phyloP scores from a whole-genome alignment of 2,888 invertebrate species.

The Craniophora ligustri region DNA sequence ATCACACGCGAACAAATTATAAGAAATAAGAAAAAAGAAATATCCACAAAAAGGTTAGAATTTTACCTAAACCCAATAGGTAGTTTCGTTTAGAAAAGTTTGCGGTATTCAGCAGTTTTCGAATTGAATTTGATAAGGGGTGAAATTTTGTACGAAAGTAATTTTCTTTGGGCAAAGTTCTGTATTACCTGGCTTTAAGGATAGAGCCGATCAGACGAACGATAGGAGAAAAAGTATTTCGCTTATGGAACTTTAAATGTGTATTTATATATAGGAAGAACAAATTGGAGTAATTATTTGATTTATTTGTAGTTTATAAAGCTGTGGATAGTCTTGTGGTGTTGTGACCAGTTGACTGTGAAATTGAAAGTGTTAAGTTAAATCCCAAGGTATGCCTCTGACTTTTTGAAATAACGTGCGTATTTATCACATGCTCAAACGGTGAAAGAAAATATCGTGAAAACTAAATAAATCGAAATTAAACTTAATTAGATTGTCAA shows the following conservation, averaged over 20 bases:
- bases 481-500: too few relatives aligned
- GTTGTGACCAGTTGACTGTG: too few relatives aligned
- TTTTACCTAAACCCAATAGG: conserved; percentile 59
- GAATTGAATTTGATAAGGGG: conserved; percentile 73
- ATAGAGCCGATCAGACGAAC: conserved; percentile 60
- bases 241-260: conserved; percentile 40
- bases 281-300: conserved; percentile 41
- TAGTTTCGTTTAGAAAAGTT: conserved; percentile 63
- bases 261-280: conserved; percentile 21
- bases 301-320: conserved; percentile 34
- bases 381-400: too few relatives aligned
- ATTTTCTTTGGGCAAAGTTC: conserved; percentile 65
- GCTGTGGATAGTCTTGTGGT: too few relatives aligned
- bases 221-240: conserved; percentile 61
- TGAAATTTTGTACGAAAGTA: conserved; percentile 69
- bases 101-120: conserved; percentile 62
- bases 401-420: too few relatives aligned
- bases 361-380: too few relatives aligned
- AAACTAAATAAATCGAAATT: too few relatives aligned
- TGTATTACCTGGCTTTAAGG: conserved; percentile 65
- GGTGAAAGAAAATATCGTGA: background rate
- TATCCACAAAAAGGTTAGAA: conserved; percentile 38
- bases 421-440: too few relatives aligned
- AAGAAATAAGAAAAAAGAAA: conserved; percentile 21
- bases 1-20: conserved; percentile 14